Base-by-base conservation (phyloP, 2,888 invertebrate species). In the Boloria euphrosyne region DNA sequence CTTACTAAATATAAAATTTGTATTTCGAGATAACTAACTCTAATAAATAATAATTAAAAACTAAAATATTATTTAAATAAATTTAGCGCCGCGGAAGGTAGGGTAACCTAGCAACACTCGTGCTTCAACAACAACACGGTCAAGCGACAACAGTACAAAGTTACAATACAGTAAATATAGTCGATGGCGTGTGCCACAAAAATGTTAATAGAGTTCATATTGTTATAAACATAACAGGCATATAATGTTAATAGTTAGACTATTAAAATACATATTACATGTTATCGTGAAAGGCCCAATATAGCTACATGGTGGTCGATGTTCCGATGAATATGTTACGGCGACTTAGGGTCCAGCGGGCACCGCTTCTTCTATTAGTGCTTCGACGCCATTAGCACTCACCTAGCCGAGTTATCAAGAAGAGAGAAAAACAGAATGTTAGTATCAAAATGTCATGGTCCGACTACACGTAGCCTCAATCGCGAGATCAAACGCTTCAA, bases 381-480 rank as follows among this genome's bases (percentile, higher is more conserved):
- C 90, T 89, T 85, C 91, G 84, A 86, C 90, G 93, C 92, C 93
- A 94, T 95, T 95, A 95, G 95, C 95, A 95, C 95, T 95, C 95
- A 95, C 95, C 95, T 95, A 95, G 94, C 94, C 94, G 93, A 93
- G 93, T 94, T 94, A 94, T 94, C 94, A 93, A 94, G 94, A 94
- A 94, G 93, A 93, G 93, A 93, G 93, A 93, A 94, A 93, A 94
- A 94, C 94, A 94, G 94, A 93, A 93, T 94, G 94, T 94, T 94
- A 94, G 94, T 94, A 92, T 92, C 91, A 83, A 87, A 90, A 91
- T 89, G 90, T 87, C 89, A 86, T 87, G 86, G 86, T 87, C 88
- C 89, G 88, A 87, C 82, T 84, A 88, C 87, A 86, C 87, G 83
- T 80, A 82, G 76, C 82, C 84, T 81, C 87, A 86, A 88, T 85